phyloP scores from a whole-genome alignment of 2,113 vertebrate species.

The Pollimyrus isidori region DNA sequence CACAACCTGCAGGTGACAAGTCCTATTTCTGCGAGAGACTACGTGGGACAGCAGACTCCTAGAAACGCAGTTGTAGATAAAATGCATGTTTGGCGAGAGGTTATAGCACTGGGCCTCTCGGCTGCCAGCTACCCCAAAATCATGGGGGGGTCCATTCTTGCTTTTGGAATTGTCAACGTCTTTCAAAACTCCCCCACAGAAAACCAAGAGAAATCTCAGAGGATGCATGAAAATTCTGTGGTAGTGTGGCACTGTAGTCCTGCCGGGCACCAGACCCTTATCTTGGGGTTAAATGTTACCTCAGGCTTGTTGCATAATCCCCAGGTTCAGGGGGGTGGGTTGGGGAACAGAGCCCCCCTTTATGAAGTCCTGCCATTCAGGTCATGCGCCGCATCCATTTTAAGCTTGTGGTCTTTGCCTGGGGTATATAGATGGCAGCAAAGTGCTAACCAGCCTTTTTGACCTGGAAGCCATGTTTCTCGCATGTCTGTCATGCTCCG shows the following conservation, averaged over 20 bases:
- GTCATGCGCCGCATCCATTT: not conserved
- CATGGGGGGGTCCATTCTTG: not conserved
- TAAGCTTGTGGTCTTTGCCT: not conserved
- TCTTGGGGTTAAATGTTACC: not conserved
- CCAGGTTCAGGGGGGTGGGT: not conserved
- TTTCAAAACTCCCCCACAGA: not conserved
- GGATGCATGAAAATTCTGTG: not conserved
- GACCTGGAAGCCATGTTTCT: not conserved
- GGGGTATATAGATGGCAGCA: not conserved
- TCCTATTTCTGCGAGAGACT: not conserved
- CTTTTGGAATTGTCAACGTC: not conserved
- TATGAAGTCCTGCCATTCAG: not conserved
- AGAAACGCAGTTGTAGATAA: not conserved
- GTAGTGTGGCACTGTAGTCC: not conserved
- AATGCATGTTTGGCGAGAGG: not conserved
- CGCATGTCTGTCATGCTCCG: not conserved
- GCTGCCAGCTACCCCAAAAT: not conserved
- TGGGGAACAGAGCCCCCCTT: not conserved
- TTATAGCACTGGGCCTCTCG: not conserved
- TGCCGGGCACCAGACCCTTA: not conserved
- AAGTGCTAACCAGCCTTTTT: not conserved
- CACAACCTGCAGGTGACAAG: not conserved
- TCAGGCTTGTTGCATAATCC: not conserved
- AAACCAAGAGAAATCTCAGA: not conserved
- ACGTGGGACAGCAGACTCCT: not conserved